Evolutionary conservation across 92 coral and sea anemone species (phyloP).

Genomic region (Metridium senile): DNA sequence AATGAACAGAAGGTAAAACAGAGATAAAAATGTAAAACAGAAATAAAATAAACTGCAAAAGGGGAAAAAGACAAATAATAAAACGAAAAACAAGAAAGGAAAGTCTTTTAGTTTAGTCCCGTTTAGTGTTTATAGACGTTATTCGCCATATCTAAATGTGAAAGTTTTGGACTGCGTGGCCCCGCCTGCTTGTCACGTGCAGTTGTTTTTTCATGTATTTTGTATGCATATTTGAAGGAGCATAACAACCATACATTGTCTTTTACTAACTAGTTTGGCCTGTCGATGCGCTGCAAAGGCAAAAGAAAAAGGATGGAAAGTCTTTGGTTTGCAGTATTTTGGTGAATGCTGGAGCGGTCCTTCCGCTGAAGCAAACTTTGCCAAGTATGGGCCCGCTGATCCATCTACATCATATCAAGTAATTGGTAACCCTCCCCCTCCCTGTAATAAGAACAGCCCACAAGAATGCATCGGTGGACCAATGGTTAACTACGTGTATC

Average conservation of each 20-base stretch:
- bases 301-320: constrained; percentile 49
- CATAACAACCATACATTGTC: not conserved
- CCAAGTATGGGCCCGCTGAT: constrained; percentile 49
- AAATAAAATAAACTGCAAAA: no score
- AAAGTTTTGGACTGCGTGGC: no score
- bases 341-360: constrained; percentile 75
- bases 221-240: not conserved
- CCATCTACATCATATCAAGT: constrained; percentile 33
- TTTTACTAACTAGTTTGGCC: constrained; percentile 42
- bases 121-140: no score
- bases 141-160: not conserved
- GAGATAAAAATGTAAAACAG: no score
- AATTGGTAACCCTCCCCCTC: constrained; percentile 34
- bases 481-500: constrained; percentile 32
- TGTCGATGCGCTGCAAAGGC: constrained; percentile 66
- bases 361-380: constrained; percentile 40
- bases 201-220: not conserved
- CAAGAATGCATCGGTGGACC: constrained; percentile 50
- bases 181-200: no score
- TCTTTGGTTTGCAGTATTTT: constrained; percentile 60
- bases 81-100: no score
- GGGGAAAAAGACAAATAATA: no score
- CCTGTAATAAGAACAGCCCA: constrained; percentile 39
- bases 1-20: not conserved
- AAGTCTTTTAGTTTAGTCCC: no score